These are phyloP conservation scores for Agonum fuliginosum DNA, from an alignment of 2,888 invertebrate genomes.

Conservation along the genomic window DNA sequence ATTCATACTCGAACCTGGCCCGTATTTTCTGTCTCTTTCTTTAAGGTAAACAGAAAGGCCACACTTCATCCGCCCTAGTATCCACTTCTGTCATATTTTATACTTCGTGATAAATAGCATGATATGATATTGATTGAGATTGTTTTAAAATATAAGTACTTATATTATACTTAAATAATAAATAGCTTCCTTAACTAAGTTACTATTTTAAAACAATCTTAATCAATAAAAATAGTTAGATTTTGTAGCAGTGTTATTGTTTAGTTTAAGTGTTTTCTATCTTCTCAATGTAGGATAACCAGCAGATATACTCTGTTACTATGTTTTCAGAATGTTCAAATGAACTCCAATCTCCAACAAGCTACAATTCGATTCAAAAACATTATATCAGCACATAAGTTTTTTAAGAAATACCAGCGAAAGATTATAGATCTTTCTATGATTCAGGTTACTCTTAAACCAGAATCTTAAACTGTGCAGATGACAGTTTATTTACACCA, in stretches of 20 bases:
- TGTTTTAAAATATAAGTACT: conserved; percentile 19
- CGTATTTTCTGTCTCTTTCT: too few species aligned
- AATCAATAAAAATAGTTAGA: neutral
- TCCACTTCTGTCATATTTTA: too few species aligned
- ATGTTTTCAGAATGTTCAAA: conserved; percentile 70
- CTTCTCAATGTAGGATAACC: conserved; percentile 1
- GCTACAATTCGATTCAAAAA: conserved; percentile 75
- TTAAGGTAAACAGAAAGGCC: too few species aligned
- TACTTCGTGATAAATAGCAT: conserved; percentile 4
- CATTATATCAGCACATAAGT: conserved; percentile 75
- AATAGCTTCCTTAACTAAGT: too few species aligned
- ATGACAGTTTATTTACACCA: neutral
- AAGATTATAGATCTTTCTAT: conserved; percentile 76
- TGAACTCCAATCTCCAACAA: conserved; percentile 70
- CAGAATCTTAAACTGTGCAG: conserved; percentile 30
- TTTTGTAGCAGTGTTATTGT: conserved; percentile 11
- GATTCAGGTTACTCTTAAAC: conserved; percentile 73
- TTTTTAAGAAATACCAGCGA: conserved; percentile 76
- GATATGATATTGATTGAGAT: conserved; percentile 2
- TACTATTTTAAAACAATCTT: conserved; percentile 30
- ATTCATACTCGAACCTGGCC: too few species aligned
- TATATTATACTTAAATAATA: too few species aligned
- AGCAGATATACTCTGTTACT: conserved; percentile 40
- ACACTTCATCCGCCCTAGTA: too few species aligned
- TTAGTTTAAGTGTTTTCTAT: conserved; percentile 1